Evolutionary conservation across 2,113 vertebrate species (phyloP).

Genomic region (Sialia sialis): DNA sequence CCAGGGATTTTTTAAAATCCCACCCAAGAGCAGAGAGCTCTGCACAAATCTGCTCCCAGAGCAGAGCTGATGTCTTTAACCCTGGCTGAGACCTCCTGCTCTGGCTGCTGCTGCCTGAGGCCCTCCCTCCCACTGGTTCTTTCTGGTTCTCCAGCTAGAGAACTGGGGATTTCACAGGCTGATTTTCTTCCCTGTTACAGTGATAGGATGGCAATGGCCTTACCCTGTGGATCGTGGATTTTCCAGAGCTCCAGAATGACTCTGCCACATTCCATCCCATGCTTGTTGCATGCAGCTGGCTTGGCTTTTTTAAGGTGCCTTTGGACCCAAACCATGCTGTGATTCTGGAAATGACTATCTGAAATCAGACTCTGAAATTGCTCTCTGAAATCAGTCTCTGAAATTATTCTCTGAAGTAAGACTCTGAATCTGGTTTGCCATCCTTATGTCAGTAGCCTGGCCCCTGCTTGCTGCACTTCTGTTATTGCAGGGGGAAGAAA

Average conservation of each 20-base stretch:
- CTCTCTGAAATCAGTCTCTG: too few relatives aligned
- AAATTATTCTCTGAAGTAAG: rapidly evolving
- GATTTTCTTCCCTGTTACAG: not conserved
- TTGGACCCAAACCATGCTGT: rapidly evolving
- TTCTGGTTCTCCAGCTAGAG: not conserved
- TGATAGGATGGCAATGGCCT: not conserved
- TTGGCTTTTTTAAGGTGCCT: not conserved
- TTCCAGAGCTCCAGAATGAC: not conserved
- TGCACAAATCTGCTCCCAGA: not conserved
- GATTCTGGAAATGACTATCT: too few relatives aligned
- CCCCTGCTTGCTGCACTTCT: not conserved
- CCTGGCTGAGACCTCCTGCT: not conserved
- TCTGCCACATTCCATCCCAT: rapidly evolving
- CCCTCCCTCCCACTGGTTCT: not conserved
- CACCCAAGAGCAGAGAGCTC: not conserved
- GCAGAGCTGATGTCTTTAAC: not conserved
- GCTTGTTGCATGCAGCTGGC: not conserved
- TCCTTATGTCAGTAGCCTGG: not conserved
- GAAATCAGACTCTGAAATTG: too few relatives aligned
- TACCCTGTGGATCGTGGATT: rapidly evolving
- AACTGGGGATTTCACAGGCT: not conserved
- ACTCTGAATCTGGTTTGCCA: not conserved
- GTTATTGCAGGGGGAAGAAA: not conserved
- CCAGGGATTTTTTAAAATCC: not conserved
- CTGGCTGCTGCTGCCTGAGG: not conserved